Conservation (phyloP, 2,888 invertebrate genomes). For the Drosophila prostipennis region DNA sequence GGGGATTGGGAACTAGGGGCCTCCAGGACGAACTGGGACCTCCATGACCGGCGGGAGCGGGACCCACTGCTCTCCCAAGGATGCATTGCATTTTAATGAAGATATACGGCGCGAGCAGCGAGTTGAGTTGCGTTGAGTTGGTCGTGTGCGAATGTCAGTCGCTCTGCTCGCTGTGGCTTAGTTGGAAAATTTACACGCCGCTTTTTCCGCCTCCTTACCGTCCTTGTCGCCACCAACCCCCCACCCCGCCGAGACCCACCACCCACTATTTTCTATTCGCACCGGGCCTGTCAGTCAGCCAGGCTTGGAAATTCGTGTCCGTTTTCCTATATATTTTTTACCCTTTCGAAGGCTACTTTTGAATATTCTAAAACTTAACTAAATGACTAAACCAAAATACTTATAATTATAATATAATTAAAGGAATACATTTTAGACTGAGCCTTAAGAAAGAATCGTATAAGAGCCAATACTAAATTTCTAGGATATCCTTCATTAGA, state of each 20-base stretch:
- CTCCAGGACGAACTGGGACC: background rate
- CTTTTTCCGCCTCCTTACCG: slow-evolving; percentile 14
- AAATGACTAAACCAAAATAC: background rate
- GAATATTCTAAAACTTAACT: background rate
- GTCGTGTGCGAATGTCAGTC: slow-evolving; percentile 49
- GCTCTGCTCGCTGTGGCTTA: slow-evolving; percentile 52
- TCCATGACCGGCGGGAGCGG: slow-evolving; percentile 2
- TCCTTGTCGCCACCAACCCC: background rate
- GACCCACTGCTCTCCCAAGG: slow-evolving; percentile 43
- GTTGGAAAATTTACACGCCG: slow-evolving; percentile 55
- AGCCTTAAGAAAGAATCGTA: background rate
- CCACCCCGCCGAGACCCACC: background rate
- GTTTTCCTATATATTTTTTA: slow-evolving; percentile 25
- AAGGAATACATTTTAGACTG: background rate
- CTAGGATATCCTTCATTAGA: too few relatives aligned
- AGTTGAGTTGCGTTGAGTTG: slow-evolving; percentile 32
- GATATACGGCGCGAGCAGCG: slow-evolving; percentile 57
- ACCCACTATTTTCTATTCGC: slow-evolving; percentile 10
- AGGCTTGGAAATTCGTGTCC: slow-evolving; percentile 30
- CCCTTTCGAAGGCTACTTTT: background rate
- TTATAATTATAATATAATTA: background rate
- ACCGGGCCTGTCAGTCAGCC: slow-evolving; percentile 38
- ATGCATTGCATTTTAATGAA: slow-evolving; percentile 79
- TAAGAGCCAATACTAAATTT: too few relatives aligned
- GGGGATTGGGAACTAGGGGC: slow-evolving; percentile 24